Percentiles rank a stretch among this genome's conserved stretches.
These are phyloP conservation scores for Eupithecia inturbata DNA, from an alignment of 2,888 invertebrate genomes.

Conservation along the genomic window DNA sequence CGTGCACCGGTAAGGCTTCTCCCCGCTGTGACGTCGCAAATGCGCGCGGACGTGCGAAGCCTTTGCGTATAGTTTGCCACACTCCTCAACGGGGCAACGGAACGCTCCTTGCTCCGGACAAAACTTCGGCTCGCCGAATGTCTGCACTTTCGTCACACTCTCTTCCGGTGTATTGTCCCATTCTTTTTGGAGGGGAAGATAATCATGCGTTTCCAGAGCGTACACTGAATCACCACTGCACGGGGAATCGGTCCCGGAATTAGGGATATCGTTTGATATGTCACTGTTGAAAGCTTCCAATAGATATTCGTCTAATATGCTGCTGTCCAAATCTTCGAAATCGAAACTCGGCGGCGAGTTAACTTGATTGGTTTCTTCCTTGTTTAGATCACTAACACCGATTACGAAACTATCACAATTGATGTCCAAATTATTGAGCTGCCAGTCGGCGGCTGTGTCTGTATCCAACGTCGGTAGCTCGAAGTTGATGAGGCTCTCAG, in stretches of 20 bases:
- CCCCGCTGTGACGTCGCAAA: constrained; percentile 92
- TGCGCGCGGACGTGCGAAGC: constrained; percentile 96
- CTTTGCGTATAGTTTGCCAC: constrained; percentile 93
- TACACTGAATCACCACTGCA: constrained; percentile 60
- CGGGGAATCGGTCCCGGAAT: constrained; percentile 57
- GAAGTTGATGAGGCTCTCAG: constrained; percentile 77
- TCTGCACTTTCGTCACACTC: constrained; percentile 57
- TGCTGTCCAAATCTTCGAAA: constrained; percentile 74
- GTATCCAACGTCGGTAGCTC: constrained; percentile 68
- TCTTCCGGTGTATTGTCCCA: constrained; percentile 50
- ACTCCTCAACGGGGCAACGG: constrained; percentile 88
- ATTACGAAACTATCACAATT: constrained; percentile 73
- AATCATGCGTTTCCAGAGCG: constrained; percentile 60
- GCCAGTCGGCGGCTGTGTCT: constrained; percentile 64
- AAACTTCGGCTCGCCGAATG: constrained; percentile 75
- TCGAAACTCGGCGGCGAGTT: constrained; percentile 67
- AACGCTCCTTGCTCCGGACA: constrained; percentile 84
- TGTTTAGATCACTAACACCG: constrained; percentile 65
- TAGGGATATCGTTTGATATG: constrained; percentile 61
- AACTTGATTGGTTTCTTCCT: constrained; percentile 62
- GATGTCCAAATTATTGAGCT: constrained; percentile 71
- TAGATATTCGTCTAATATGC: constrained; percentile 73
- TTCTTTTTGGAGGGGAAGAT: constrained; percentile 49
- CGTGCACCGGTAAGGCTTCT: constrained; percentile 89
- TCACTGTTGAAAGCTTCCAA: constrained; percentile 70